Evolutionary conservation across 2,113 vertebrate genomes (phyloP).

Genomic region (Spermophilus dauricus): DNA sequence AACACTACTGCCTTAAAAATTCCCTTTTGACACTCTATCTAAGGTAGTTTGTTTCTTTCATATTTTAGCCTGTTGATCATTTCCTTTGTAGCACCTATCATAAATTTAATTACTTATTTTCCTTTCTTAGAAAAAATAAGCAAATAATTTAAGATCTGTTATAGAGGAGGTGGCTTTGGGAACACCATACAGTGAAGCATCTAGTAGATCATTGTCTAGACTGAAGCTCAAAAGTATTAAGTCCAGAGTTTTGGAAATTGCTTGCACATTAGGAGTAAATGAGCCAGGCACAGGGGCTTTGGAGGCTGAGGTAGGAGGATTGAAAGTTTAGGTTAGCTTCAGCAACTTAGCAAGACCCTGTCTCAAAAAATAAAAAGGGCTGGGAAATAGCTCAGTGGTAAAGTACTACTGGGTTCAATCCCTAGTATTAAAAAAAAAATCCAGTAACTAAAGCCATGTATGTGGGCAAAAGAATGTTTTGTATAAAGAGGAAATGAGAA

Average conservation of each 20-base stretch:
- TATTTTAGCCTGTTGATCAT: constrained; percentile 27
- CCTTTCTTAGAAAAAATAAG: constrained; percentile 27
- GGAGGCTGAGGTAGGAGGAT: too few species aligned
- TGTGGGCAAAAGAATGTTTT: constrained; percentile 28
- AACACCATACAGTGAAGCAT: not conserved
- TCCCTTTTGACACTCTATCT: not conserved
- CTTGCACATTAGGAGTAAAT: not conserved
- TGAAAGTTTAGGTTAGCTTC: too few species aligned
- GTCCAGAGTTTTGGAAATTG: constrained; percentile 29
- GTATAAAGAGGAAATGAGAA: not conserved
- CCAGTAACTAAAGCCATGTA: not conserved
- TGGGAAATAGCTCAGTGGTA: too few species aligned
- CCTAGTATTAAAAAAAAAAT: too few species aligned
- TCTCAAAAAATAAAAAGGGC: too few species aligned
- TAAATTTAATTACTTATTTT: constrained; percentile 29
- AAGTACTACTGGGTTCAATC: too few species aligned
- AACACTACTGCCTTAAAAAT: not conserved
- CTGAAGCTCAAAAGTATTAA: constrained; percentile 34
- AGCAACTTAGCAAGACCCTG: too few species aligned
- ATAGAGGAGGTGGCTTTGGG: not conserved
- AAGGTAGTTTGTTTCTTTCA: constrained; percentile 37
- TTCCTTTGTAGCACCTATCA: constrained; percentile 15
- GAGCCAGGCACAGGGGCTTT: too few species aligned
- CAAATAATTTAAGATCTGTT: not conserved
- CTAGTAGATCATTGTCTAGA: not conserved